Evolutionary conservation across 2,113 vertebrate genomes (phyloP), one percentile per base, ranked within the genome.

Genomic region (Zingel zingel): DNA sequence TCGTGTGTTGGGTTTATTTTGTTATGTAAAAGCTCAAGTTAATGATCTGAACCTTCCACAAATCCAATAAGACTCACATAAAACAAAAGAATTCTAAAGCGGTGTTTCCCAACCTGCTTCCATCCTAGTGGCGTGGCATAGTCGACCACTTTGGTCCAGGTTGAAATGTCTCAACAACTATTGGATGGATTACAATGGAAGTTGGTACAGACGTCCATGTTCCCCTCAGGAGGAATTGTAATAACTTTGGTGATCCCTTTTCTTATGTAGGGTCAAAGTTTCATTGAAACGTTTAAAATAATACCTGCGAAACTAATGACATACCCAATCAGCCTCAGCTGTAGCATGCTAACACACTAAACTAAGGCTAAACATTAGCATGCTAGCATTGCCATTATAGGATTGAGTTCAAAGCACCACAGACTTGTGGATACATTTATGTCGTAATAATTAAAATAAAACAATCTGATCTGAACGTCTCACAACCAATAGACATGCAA

Each of bases 21-120:
- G 33, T 68, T 53, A 51, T 1, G 1, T 36, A 50, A 79, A 43
- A 85, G 9, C 57, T 64, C 21, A 18, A 51, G 30, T 48, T 45
- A 33, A 59, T 73, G 10, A 71, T 30, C 57, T 53, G 25, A 78
- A 84, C n/a, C 50, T 74, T 83, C 69, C 59, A 72, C 25, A 16
- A 33, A 65, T 70, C 5, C 65, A 53, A 25, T 14, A 69, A 50
- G 15, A 43, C 6, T 53, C 47, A 12, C 61, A 19, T 14, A 53
- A 15, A 43, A 14, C 5, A 21, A 51, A 43, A 43, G 10, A 43
- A 43, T 11, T 43, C 39, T 11, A 43, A 43, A 43, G 39, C 39
- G 11, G 39, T 43, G 39, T 43, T 43, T 43, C 39, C 39, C 39
- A 43, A 43, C 10, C 39, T 10, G 39, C 39, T 10, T 39, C 9